phyloP scores from a whole-genome alignment of 2,888 invertebrate genomes.

The Thysanoteuthis rhombus region DNA sequence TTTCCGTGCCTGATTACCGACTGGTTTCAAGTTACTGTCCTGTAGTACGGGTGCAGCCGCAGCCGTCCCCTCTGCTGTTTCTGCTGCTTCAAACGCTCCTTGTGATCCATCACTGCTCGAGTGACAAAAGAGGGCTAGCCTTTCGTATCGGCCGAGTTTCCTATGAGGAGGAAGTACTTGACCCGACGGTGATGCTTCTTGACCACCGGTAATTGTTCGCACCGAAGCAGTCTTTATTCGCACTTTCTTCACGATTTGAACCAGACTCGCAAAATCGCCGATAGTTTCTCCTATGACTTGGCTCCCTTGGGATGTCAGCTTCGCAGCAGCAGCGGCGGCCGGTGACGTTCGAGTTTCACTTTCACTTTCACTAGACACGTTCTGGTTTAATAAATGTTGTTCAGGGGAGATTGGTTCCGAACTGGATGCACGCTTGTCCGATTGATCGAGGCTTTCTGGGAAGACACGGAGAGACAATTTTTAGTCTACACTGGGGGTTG shows the following conservation, averaged over 20 bases:
- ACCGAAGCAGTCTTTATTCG: background rate
- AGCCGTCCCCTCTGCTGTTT: background rate
- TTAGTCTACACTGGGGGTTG: too few relatives aligned
- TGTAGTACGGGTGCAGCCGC: background rate
- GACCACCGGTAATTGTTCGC: conserved; percentile 39
- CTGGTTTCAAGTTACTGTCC: background rate
- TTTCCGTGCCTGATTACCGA: conserved; percentile 35
- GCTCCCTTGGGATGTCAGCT: background rate
- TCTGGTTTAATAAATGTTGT: background rate
- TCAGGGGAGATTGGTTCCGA: background rate
- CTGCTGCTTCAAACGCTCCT: background rate
- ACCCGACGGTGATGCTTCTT: conserved; percentile 42
- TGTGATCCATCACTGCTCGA: conserved; percentile 12
- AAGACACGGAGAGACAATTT: background rate
- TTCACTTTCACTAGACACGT: background rate
- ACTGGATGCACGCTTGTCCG: background rate
- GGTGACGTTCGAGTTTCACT: background rate
- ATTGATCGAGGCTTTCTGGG: background rate
- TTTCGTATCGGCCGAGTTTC: background rate
- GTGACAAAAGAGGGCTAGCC: background rate
- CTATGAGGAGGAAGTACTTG: conserved; percentile 26
- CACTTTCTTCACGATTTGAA: conserved; percentile 13
- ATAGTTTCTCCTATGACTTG: background rate
- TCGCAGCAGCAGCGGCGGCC: background rate
- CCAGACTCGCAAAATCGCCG: background rate